Percentiles rank a stretch among this genome's conserved stretches.
Conservation (phyloP, 2,888 invertebrate genomes). For the Eupeodes latifasciatus region DNA sequence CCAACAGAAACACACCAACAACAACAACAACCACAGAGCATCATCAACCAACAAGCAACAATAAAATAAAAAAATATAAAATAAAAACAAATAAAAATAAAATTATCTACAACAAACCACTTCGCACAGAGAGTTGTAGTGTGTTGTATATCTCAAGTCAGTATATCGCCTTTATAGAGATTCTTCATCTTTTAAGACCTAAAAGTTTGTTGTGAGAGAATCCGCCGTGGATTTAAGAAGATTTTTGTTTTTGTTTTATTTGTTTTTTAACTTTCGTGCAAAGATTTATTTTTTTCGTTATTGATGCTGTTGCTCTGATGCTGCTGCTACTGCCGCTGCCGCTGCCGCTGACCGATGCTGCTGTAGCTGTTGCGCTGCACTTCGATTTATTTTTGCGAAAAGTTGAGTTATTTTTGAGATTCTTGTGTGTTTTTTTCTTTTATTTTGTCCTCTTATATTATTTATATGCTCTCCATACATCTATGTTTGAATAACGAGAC, state of each 20-base stretch:
- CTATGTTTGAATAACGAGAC: conserved; percentile 76
- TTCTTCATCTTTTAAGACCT: conserved; percentile 68
- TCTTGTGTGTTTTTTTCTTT: conserved; percentile 33
- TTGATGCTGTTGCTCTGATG: conserved; percentile 30
- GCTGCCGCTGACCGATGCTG: too few species aligned
- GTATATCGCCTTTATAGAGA: conserved; percentile 28
- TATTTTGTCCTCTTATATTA: conserved; percentile 35
- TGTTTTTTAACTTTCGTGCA: conserved; percentile 34
- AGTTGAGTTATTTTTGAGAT: conserved; percentile 70
- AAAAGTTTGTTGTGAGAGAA: conserved; percentile 54
- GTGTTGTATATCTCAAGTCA: not conserved
- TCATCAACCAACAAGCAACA: conserved; percentile 16
- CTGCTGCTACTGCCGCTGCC: not conserved
- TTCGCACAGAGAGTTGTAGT: conserved; percentile 41
- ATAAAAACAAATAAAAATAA: conserved; percentile 29
- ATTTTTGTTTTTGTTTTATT: conserved; percentile 21
- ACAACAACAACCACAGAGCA: not conserved
- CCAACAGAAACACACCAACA: not conserved
- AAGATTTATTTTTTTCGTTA: conserved; percentile 21
- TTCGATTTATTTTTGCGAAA: conserved; percentile 71
- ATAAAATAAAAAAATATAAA: not conserved
- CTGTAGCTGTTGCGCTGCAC: conserved; percentile 7
- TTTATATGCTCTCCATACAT: conserved; percentile 70
- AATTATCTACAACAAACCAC: conserved; percentile 66
- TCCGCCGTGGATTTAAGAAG: conserved; percentile 47